phyloP scores from a whole-genome alignment of 2,113 vertebrate genomes.

The Dipodomys ordii region DNA sequence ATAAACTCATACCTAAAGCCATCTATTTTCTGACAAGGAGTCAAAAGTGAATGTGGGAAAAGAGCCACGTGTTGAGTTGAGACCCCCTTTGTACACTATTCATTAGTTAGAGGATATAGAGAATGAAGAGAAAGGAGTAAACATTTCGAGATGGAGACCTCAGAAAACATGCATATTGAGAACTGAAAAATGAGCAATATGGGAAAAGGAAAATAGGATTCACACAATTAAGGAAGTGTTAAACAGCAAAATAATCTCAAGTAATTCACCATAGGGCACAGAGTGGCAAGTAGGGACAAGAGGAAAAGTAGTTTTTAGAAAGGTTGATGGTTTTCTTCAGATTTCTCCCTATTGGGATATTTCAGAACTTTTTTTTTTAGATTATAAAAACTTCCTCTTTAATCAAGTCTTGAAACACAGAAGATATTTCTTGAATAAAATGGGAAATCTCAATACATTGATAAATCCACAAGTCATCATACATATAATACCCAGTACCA shows the following conservation, averaged over 20 bases:
- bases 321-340: not conserved
- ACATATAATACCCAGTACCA: too few relatives aligned
- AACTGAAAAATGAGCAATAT: not conserved
- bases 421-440: too few relatives aligned
- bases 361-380: not conserved
- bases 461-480: too few relatives aligned
- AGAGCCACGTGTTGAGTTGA: too few relatives aligned
- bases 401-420: too few relatives aligned
- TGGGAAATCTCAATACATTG: too few relatives aligned
- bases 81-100: too few relatives aligned
- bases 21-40: too few relatives aligned
- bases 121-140: not conserved
- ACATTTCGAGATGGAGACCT: not conserved
- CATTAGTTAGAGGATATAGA: not conserved
- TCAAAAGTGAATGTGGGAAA: too few relatives aligned
- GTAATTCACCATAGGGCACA: not conserved
- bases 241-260: not conserved
- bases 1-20: too few relatives aligned
- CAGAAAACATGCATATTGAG: not conserved
- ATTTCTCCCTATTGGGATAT: not conserved
- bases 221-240: not conserved
- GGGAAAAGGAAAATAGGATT: not conserved
- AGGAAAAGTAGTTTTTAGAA: not conserved
- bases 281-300: not conserved
- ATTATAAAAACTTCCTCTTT: too few relatives aligned